A percentile compares a stretch with the other conserved stretches of the same genome.
phyloP scores from a whole-genome alignment of 2,888 invertebrate species.

The Euzetes globulus region DNA sequence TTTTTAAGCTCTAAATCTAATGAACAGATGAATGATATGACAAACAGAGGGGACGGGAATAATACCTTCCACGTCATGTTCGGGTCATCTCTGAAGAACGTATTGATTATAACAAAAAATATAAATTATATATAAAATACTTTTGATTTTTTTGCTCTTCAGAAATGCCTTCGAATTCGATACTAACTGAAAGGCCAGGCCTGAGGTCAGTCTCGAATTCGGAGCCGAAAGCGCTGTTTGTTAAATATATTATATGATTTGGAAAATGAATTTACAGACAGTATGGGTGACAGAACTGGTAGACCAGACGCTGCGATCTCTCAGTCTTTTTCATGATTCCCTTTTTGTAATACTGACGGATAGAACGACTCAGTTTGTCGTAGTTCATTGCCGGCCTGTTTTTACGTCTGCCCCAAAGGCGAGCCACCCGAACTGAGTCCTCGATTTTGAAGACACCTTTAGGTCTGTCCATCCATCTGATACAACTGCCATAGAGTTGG shows the following conservation, averaged over 20 bases:
- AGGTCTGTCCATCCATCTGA: conserved; percentile 90
- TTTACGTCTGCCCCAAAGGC: conserved; percentile 94
- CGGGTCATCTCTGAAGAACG: conserved; percentile 18
- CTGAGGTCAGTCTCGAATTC: conserved; percentile 1
- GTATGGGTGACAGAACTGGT: conserved; percentile 96
- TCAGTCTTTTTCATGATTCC: conserved; percentile 99
- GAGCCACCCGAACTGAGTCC: conserved; percentile 93
- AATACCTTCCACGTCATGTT: conserved; percentile 40
- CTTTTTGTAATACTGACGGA: conserved; percentile 98
- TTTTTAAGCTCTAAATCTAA: neutral
- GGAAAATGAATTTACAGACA: conserved; percentile 57
- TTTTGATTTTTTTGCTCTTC: conserved; percentile 2
- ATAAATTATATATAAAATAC: conserved; percentile 3
- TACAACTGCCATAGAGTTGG: conserved; percentile 81
- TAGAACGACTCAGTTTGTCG: conserved; percentile 94
- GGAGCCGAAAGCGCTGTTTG: neutral
- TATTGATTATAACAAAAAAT: neutral
- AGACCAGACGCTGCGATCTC: conserved; percentile 92
- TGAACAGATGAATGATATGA: conserved; percentile 21
- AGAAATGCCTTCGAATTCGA: conserved; percentile 26
- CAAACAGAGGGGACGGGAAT: conserved; percentile 36
- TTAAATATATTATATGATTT: neutral
- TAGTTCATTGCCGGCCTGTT: conserved; percentile 99
- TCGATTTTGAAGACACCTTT: conserved; percentile 98
- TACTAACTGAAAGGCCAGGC: neutral